Evolutionary conservation across 2,113 vertebrate species (phyloP).

Genomic region (Colistium nudipinnis): DNA sequence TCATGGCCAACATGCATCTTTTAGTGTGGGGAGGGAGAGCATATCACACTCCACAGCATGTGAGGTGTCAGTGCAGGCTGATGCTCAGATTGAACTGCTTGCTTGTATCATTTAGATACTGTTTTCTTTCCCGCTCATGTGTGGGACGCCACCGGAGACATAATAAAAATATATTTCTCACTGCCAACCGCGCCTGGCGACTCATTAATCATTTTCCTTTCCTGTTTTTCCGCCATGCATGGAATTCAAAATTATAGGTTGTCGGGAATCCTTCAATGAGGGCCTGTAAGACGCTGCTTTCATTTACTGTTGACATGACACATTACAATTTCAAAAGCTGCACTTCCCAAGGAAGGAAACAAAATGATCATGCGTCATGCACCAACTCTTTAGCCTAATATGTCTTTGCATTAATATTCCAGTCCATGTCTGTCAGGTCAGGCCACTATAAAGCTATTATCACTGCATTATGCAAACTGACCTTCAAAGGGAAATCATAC

Average conservation of each 20-base stretch:
- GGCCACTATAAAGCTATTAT: neutral
- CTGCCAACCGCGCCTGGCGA: neutral
- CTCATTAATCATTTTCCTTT: slow-evolving; percentile 35
- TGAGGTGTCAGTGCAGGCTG: neutral
- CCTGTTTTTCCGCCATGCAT: slow-evolving; percentile 18
- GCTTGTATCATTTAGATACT: slow-evolving; percentile 1
- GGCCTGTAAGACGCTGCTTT: neutral
- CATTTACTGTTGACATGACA: too few species aligned
- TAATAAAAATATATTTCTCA: slow-evolving; percentile 9
- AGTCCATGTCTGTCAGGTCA: neutral
- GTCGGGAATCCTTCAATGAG: neutral
- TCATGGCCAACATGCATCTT: neutral
- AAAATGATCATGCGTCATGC: neutral
- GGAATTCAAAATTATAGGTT: neutral
- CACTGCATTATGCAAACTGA: neutral
- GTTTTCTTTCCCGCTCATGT: slow-evolving; percentile 6
- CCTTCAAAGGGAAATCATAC: neutral
- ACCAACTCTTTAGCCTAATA: neutral
- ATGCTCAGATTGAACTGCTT: slow-evolving; percentile 1
- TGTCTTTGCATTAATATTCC: slow-evolving; percentile 6
- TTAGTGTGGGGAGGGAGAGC: neutral
- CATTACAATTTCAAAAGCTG: neutral
- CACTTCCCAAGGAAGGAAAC: neutral
- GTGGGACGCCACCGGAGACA: slow-evolving; percentile 28
- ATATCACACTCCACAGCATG: neutral